Base-by-base conservation (phyloP, 1,140 invertebrate species). In the Patella vulgata region DNA sequence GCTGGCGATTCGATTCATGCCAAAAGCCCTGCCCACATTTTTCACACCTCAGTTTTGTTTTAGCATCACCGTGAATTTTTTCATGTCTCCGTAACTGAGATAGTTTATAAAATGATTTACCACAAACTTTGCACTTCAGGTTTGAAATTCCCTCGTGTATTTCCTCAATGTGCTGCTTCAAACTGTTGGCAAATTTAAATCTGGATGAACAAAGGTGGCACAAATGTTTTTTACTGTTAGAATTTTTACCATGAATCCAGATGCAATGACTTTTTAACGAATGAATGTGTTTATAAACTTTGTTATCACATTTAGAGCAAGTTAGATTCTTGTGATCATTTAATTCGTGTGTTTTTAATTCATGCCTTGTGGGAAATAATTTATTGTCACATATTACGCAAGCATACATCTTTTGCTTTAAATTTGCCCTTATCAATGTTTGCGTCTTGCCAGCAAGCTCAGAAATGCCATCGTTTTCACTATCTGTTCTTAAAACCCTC, bases 101-200 rank as follows among this genome's bases (percentile, higher is more conserved):
- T 46, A 63, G 60, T n/a, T 69, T 56, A 27, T 67, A 63, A 62
- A 78, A 78, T 25, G 39, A 63, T 51, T 78, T 76, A 5, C 61
- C 55, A 59, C 76, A 78, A 11, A 63, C 43, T 30, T 63, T 31
- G 59, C 76, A 78, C 0, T 40, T 21, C 3, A 69, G 52, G 25
- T 69, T 58, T 36, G 59, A 57, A 54, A 67, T 73, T 11, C 66
- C 65, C 43, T 67, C 65, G 55, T 78, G 76, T 36, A 75, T 73
- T 57, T 74, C 70, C 31, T 74, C 62, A 31, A 77, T 68, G 47
- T 78, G 76, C 33, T 73, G 70, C 53, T 71, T 73, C 9, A 78
- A 44, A 17, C 70, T 73, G 0, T 54, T 54, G 12, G 53, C 48
- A 46, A 68, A 70, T 43, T 72, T 73, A 57, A 77, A 78, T 46